Conservation (phyloP, 2,888 invertebrate genomes). For the Drepanosiphum platanoidis region DNA sequence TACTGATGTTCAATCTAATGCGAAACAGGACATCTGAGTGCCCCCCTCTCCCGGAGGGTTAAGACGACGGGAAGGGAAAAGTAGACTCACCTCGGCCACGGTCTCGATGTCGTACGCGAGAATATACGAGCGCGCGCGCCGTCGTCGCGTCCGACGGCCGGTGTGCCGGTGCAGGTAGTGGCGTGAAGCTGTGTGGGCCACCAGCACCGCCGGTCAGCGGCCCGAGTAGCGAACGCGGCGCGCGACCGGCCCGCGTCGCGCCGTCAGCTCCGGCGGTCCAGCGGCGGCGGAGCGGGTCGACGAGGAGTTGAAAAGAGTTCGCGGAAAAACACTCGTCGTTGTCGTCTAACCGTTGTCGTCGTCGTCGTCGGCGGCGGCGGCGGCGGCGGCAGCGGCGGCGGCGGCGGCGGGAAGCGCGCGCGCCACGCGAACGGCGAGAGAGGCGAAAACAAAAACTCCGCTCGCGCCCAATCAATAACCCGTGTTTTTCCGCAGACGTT, state of each 20-base stretch:
- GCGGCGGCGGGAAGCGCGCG: constrained; percentile 43
- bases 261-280: background rate
- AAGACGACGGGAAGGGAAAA: background rate
- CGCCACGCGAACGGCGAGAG: constrained; percentile 42
- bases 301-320: constrained; percentile 8
- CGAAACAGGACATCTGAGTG: too few species aligned
- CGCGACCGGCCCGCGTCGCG: constrained; percentile 2
- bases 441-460: constrained; percentile 54
- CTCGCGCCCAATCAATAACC: constrained; percentile 54
- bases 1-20: too few species aligned
- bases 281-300: constrained; percentile 1
- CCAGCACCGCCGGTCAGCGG: constrained; percentile 16
- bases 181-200: too few species aligned
- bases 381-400: constrained; percentile 5
- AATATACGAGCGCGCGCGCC: too few species aligned
- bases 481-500: constrained; percentile 48
- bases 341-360: constrained; percentile 19
- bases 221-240: background rate
- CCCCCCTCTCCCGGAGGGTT: too few species aligned
- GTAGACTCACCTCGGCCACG: background rate
- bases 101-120: too few species aligned
- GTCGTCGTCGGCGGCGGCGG: background rate
- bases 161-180: background rate
- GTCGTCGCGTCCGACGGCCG: background rate
- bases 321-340: constrained; percentile 40